Evolutionary conservation across 2,113 vertebrate genomes (phyloP), one percentile per base, ranked within the genome.

Genomic region (Albula glossodonta): DNA sequence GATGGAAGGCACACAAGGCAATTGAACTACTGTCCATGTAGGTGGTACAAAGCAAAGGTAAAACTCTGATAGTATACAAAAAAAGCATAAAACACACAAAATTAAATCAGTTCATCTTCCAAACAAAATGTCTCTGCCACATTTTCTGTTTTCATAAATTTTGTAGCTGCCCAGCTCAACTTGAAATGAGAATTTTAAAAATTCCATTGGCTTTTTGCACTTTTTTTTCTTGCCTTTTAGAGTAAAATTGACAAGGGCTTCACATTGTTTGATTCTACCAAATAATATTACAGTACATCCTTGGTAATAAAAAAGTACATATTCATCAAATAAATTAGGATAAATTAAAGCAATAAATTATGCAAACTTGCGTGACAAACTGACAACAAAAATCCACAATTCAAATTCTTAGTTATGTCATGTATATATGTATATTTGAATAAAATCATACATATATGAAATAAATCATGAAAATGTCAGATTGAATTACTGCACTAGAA

Each of bases 321-420:
- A 96, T 41, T 41, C 31, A 97, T 97, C 95, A 97, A 99, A 99
- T 99, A 98, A 98, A 98, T 99, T 98, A 98, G 96, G 97, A 98
- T 98, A 99, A 99, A 99, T 98, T 98, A 98, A 98, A 98, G 96
- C 96, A 98, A 99, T 99, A 99, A 99, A 98, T 99, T 98, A 99
- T 97, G 97, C 96, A 98, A 98, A 97, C 97, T 95, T 96, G 98
- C 96, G 97, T 97, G 97, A 98, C 97, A 97, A 96, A 91, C 96
- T 95, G 95, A 98, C 96, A 97, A 90, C 94, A 93, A 87, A 95
- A 96, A 95, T 96, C 96, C 96, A 96, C 96, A 97, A 95, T 96
- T 93, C 95, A 97, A 97, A 96, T 96, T 94, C 94, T 93, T 96
- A 95, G 95, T 94, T 94, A 96, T 87, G 51, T 83, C 84, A 87